Evolutionary conservation across 2,797 vertebrate species (phyloP), one percentile per base, ranked within the genome.

Genomic region (Podargus strigoides): DNA sequence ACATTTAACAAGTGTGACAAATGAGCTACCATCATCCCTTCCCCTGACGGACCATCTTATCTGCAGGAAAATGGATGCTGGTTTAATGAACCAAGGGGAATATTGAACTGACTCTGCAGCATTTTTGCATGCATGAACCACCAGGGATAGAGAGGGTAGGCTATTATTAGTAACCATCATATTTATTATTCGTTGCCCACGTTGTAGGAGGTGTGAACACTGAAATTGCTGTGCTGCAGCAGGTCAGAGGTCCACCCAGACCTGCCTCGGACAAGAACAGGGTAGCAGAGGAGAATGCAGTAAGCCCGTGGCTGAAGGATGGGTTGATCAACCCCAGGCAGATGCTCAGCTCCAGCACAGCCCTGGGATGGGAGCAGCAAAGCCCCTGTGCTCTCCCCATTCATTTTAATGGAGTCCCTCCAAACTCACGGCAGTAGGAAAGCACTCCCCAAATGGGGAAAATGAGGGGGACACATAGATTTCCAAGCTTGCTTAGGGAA

Each of bases 1-100:
- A 34, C 93, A 84, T 73, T 87, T 94, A 95, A 92, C 77, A 49
- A 92, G 84, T 87, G 86, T 95, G 80, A 92, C 95, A 96, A 95
- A 96, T 93, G 92, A 95, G 86, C 85, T 92, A 11, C 47, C 66
- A 87, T 93, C 92, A 79, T 80, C 70, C 86, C 44, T 89, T 94
- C 77, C 78, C 87, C 70, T 81, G 73, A 87, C 0, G 4, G 86
- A 79, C 86, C 7, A 5, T 56, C 93, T 94, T 92, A 91, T 90
- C 93, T 91, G 62, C 68, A 84, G 67, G 66, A 91, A 93, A 91
- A 91, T 58, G 73, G 44, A 90, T 88, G 90, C 41, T 84, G 53
- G 32, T 81, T 90, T 92, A 80, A 85, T 87, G 92, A 96, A 87
- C 75, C 30, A 5, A 34, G 23, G 86, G 86, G 52, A 87, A 82